Percentiles rank a stretch among this genome's conserved stretches.
These are phyloP conservation scores for Murina feae DNA, from an alignment of 2,113 vertebrate species.

Conservation along the genomic window DNA sequence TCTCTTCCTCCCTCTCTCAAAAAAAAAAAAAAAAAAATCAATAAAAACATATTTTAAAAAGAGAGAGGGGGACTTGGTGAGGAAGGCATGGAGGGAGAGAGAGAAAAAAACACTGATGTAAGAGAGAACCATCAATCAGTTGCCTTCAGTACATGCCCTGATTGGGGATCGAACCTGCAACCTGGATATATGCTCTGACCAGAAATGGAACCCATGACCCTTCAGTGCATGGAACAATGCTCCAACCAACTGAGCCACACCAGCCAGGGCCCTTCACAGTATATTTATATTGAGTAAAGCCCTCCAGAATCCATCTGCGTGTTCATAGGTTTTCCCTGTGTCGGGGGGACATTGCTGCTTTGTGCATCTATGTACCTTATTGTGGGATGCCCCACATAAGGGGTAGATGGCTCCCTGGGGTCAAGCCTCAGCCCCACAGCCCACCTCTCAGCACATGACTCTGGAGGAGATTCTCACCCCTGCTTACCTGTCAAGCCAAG, in stretches of 20 bases:
- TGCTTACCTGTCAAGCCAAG: neutral
- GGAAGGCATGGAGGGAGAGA: neutral
- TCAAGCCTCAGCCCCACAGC: too few species aligned
- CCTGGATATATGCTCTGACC: neutral
- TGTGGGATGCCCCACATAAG: neutral
- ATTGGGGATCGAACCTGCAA: neutral
- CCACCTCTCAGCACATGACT: neutral
- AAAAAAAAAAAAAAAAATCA: too few species aligned
- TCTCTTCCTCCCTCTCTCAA: too few species aligned
- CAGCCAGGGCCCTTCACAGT: neutral
- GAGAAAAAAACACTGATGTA: neutral
- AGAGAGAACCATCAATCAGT: neutral
- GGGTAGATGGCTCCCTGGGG: neutral
- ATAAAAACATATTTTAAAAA: neutral
- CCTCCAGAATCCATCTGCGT: neutral
- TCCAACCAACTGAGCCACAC: neutral
- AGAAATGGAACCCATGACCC: neutral
- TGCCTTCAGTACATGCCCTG: neutral
- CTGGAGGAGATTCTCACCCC: neutral
- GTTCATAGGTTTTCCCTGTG: neutral
- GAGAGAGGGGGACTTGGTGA: accelerated
- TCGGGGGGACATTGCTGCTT: neutral
- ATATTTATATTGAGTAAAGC: neutral
- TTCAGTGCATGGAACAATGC: neutral
- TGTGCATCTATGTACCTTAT: accelerated